Evolutionary conservation across 30 jellyfish, hydroid and myxozoan species (phyloP), one percentile per base, ranked within the genome.

Genomic region (Nemopilema nomurai): DNA sequence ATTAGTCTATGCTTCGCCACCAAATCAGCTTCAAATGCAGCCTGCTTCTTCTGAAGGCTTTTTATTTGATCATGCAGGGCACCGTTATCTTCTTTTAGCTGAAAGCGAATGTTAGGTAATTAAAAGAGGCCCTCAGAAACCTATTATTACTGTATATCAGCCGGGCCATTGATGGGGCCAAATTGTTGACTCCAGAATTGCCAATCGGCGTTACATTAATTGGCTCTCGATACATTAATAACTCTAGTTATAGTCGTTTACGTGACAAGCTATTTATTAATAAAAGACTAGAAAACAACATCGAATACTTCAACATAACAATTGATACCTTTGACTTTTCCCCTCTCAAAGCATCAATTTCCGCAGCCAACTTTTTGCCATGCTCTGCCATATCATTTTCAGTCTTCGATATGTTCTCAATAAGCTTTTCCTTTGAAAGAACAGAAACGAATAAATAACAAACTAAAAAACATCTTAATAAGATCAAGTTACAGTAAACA

Each of bases 371-470:
- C 30, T 69, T 76, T 72, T 71, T 63, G 9, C 86, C 51, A 62
- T 91, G 96, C 19, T 67, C 97, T 3, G 89, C 92, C 87, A 87
- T 62, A 52, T 87, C 90, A 32, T 84, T 88, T 69, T 92, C 96
- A 25, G 89, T 29, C 18, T 91, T 64, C 16, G 98, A 85, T 4
- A 88, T 85, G n/a, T 96, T 92, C 4, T 87, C 94, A 16, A 82
- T 28, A 17, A 92, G 81, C 67, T 83, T 83, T n/a, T 83, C 92
- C 98, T 92, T 52, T 0, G 64, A 82, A 9, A 74, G 8, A 26
- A 69, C 24, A 41, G 13, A 41, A 3, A 3, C 57, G 57, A 41
- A 41, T 41, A 13, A 41, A 41, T 41, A 41, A 41, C 9, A 13
- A 13, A 13, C 13, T 41, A 6, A 41, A 41, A 41, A 41, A 3